Percentiles rank a stretch among this genome's conserved stretches.
phyloP scores from a whole-genome alignment of 2,797 vertebrate genomes.

The Phrynocephalus forsythii region DNA sequence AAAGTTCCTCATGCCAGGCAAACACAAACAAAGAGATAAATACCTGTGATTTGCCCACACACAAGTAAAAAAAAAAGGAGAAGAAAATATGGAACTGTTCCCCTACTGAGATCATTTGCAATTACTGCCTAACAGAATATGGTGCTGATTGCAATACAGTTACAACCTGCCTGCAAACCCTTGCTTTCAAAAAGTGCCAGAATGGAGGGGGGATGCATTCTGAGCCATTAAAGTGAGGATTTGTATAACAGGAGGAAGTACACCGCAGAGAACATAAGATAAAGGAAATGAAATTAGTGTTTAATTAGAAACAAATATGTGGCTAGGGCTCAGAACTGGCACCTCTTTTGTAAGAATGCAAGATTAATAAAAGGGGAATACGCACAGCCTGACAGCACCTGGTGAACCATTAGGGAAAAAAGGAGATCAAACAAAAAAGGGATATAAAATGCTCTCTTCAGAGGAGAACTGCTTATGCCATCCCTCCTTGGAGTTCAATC shows the following conservation, averaged over 20 bases:
- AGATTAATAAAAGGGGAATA: background rate
- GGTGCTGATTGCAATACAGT: background rate
- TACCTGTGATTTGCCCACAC: background rate
- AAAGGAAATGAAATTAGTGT: background rate
- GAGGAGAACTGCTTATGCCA: background rate
- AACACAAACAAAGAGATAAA: slow-evolving; percentile 18
- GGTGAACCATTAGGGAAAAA: background rate
- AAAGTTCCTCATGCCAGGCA: background rate
- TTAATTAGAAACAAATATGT: slow-evolving; percentile 15
- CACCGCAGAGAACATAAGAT: background rate
- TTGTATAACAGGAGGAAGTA: background rate
- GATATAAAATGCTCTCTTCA: background rate
- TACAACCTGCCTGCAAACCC: background rate
- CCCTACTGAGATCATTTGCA: background rate
- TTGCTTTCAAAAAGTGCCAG: background rate
- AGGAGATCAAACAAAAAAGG: background rate
- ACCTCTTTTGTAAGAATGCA: background rate
- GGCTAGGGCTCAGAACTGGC: background rate
- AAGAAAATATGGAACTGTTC: background rate
- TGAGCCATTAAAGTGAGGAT: background rate
- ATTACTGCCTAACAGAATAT: background rate
- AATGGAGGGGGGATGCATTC: background rate
- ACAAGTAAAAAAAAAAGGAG: background rate
- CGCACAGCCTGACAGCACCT: background rate
- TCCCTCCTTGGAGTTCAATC: background rate